Evolutionary conservation across 2,797 vertebrate species (phyloP).

Genomic region (Tympanoctomys barrerae): DNA sequence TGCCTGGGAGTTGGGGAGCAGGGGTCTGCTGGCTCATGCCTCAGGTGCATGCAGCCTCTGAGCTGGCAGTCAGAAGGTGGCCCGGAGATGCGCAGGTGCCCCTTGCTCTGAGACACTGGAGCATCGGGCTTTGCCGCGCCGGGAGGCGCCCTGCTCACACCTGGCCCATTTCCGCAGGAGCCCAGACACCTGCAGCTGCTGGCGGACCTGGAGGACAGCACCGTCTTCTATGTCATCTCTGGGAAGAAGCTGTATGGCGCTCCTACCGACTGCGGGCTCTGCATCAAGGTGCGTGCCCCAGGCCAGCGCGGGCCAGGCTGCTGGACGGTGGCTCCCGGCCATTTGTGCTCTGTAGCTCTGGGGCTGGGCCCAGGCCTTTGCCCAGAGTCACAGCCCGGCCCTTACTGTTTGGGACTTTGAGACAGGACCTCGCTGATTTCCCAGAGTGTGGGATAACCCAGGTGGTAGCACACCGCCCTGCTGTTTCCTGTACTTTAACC

Average conservation of each 20-base stretch:
- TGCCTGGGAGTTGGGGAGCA: not conserved
- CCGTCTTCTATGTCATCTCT: constrained; percentile 93
- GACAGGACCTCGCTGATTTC: not conserved
- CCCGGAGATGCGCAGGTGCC: constrained; percentile 52
- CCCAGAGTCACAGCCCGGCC: not conserved
- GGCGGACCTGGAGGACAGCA: constrained; percentile 96
- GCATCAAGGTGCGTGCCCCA: constrained; percentile 94
- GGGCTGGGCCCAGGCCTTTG: not conserved
- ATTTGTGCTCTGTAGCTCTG: not conserved
- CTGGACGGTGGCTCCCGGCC: too few relatives aligned
- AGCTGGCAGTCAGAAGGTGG: not conserved
- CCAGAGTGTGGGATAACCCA: not conserved
- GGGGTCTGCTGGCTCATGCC: too few relatives aligned
- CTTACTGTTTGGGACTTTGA: not conserved
- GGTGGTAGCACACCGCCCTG: not conserved
- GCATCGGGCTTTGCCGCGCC: not conserved
- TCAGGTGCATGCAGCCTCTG: rapidly evolving
- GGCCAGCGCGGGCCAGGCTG: rapidly evolving
- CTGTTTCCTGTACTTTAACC: not conserved
- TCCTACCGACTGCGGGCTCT: constrained; percentile 96
- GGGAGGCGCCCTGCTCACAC: not conserved
- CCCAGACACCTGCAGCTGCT: constrained; percentile 97
- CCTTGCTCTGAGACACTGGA: constrained; percentile 20
- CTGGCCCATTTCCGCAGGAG: constrained; percentile 89
- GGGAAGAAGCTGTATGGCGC: constrained; percentile 95